These are phyloP conservation scores for Oryzias melastigma DNA, from an alignment of 2,113 vertebrate species.

Conservation along the genomic window DNA sequence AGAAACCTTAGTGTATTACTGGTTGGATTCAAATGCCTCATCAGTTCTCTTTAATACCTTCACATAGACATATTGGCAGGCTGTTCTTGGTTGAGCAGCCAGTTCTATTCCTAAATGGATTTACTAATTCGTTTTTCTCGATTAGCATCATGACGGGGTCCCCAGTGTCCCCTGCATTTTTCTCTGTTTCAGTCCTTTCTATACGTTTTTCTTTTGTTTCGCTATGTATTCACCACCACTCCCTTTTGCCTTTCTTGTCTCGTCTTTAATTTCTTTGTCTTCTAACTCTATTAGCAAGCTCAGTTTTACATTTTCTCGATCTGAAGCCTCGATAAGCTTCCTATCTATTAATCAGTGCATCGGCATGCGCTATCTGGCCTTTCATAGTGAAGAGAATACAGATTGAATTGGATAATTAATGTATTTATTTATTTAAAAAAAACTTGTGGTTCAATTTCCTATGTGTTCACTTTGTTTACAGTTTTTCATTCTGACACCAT, in stretches of 20 bases:
- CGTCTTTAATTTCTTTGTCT: constrained; percentile 40
- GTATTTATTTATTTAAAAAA: constrained; percentile 7
- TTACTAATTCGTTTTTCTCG: constrained; percentile 40
- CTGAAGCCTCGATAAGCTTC: constrained; percentile 38
- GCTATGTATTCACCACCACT: constrained; percentile 16
- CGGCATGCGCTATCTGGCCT: constrained; percentile 22
- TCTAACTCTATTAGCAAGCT: constrained; percentile 24
- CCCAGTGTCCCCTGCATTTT: constrained; percentile 10
- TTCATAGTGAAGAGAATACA: constrained; percentile 29
- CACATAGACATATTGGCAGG: constrained; percentile 42
- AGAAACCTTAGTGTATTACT: constrained; percentile 32
- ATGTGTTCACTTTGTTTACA: too few species aligned
- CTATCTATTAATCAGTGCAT: constrained; percentile 39
- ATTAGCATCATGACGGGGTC: constrained; percentile 23
- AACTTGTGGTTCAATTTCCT: neutral
- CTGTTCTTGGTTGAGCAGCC: constrained; percentile 61
- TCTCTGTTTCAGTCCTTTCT: constrained; percentile 18
- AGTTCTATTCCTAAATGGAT: constrained; percentile 57
- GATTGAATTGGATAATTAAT: constrained; percentile 34
- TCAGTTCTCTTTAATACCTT: constrained; percentile 73
- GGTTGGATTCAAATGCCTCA: constrained; percentile 55
- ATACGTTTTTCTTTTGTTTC: constrained; percentile 32
- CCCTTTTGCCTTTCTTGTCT: constrained; percentile 13
- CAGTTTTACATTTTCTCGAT: constrained; percentile 19
- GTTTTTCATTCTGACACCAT: too few species aligned